These are phyloP conservation scores for Trichoplusia ni DNA, from an alignment of 1,140 invertebrate genomes.

Conservation along the genomic window DNA sequence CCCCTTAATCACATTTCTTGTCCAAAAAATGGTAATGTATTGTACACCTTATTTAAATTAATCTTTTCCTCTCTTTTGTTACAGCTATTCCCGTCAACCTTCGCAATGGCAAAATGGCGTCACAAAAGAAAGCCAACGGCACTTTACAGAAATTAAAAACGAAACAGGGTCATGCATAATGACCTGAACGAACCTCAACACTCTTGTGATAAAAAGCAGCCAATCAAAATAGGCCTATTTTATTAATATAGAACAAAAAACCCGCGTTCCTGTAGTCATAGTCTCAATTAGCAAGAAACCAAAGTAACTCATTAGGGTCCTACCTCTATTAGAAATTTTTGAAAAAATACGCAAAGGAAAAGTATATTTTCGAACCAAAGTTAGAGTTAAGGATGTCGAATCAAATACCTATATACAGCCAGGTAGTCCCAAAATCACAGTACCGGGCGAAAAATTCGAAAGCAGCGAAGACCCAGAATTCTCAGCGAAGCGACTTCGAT, in stretches of 20 bases:
- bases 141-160: not conserved
- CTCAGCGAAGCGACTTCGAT: constrained; percentile 65
- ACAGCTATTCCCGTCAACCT: not conserved
- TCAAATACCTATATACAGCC: constrained; percentile 79
- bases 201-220: constrained; percentile 23
- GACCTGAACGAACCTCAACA: not conserved
- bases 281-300: constrained; percentile 61
- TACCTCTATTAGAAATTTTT: constrained; percentile 29
- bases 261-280: constrained; percentile 65
- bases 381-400: constrained; percentile 74
- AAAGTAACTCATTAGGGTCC: constrained; percentile 45
- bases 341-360: constrained; percentile 28
- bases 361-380: constrained; percentile 71
- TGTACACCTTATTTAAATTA: not conserved
- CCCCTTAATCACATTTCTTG: too few species aligned
- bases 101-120: constrained; percentile 6
- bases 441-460: constrained; percentile 59
- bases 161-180: not conserved
- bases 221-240: constrained; percentile 52
- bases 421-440: constrained; percentile 75
- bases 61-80: constrained; percentile 5
- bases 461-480: constrained; percentile 43
- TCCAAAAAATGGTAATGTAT: too few species aligned
- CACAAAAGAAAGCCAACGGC: not conserved
- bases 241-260: constrained; percentile 42